Evolutionary conservation across 2,797 vertebrate genomes (phyloP).

Genomic region (Dromococcyx pavoninus): DNA sequence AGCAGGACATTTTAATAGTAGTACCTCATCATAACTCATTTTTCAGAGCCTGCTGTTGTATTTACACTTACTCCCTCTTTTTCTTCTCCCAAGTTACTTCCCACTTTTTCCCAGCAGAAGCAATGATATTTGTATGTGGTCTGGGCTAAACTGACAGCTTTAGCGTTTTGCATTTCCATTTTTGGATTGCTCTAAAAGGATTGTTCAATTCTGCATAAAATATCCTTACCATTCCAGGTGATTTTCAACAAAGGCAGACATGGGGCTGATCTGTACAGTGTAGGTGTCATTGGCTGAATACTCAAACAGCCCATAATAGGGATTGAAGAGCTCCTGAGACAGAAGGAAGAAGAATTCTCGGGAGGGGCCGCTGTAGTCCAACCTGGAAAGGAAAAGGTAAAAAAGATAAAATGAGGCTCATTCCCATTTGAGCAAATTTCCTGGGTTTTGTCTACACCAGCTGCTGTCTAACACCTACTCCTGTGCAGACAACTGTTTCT

Average conservation of each 20-base stretch:
- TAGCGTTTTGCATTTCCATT: not conserved
- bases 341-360: constrained; percentile 97
- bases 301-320: constrained; percentile 97
- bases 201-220: not conserved
- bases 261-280: constrained; percentile 97
- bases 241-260: constrained; percentile 98
- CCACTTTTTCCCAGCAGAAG: not conserved
- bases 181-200: not conserved
- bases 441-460: not conserved
- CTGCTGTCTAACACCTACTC: not conserved
- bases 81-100: not conserved
- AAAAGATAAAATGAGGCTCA: not conserved
- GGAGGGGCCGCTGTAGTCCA: constrained; percentile 97
- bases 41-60: not conserved
- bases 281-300: constrained; percentile 98
- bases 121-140: not conserved
- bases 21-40: not conserved
- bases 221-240: constrained; percentile 92
- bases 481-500: not conserved
- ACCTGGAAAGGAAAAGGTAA: constrained; percentile 74
- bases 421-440: not conserved
- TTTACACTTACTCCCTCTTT: not conserved
- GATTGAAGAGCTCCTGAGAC: constrained; percentile 98
- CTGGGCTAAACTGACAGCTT: not conserved
- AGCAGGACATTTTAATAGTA: not conserved